phyloP scores from a whole-genome alignment of 2,113 vertebrate species.

The Cryptotis parvus region DNA sequence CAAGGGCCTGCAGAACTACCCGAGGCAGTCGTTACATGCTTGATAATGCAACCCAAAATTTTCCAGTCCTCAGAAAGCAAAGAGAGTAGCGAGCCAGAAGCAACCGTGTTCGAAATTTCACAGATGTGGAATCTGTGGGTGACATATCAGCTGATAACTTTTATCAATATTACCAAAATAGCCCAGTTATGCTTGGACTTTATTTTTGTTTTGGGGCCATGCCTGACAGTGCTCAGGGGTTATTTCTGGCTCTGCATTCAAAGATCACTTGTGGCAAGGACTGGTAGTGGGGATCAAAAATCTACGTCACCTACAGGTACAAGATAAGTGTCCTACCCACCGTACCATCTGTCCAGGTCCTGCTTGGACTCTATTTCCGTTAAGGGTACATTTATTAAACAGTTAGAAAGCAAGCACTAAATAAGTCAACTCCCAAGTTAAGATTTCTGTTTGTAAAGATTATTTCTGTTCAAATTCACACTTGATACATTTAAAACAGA shows the following conservation, averaged over 20 bases:
- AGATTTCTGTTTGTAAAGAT: not conserved
- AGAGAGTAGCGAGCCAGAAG: constrained; percentile 16
- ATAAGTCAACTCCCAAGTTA: not conserved
- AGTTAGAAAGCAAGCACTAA: constrained; percentile 6
- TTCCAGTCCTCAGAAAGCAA: constrained; percentile 36
- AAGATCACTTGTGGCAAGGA: too few species aligned
- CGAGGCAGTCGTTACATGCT: not conserved
- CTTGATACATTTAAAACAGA: not conserved
- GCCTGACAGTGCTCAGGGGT: too few species aligned
- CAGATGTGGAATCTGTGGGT: constrained; percentile 34
- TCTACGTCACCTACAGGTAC: too few species aligned
- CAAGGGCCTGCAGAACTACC: not conserved
- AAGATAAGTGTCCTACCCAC: not conserved
- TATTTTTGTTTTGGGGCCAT: too few species aligned
- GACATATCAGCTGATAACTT: constrained; percentile 31
- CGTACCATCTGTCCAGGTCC: too few species aligned
- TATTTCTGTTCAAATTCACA: too few species aligned
- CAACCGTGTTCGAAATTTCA: constrained; percentile 53
- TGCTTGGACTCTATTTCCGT: constrained; percentile 13
- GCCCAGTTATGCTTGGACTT: too few species aligned
- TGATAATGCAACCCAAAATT: constrained; percentile 7
- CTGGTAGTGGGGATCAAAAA: too few species aligned
- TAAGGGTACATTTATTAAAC: constrained; percentile 23
- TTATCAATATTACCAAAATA: constrained; percentile 33
- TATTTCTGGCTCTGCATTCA: too few species aligned